Base-by-base conservation (phyloP, 2,797 vertebrate genomes). In the Acanthurus leucopareius region DNA sequence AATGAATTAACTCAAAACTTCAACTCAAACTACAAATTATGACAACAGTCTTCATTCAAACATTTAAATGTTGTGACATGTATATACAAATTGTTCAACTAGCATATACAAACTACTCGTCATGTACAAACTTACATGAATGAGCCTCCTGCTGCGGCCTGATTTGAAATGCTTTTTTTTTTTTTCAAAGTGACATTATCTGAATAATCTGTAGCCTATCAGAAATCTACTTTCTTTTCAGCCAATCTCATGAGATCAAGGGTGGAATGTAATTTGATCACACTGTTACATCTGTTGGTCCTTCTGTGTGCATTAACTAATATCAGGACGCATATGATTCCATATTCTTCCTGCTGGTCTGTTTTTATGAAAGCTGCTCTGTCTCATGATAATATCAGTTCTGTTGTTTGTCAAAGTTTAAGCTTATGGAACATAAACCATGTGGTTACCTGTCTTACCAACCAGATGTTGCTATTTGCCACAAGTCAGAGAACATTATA, bases 381-480 rank as follows among this genome's bases (percentile, higher is more conserved):
- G 40, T 44, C n/a, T 42, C 20, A 15, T 42, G 8, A 32, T 32
- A 32, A 2, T 32, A 32, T 32, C 17, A 45, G 10, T 22, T 22
- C 10, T 40, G 61, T 44, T 56, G 71, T 48, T 57, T 22, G 42
- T 64, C 52, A 56, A 25, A 57, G 49, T 58, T 3, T 32, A 38
- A 22, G 3, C 17, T 28, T n/a, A 15, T 35, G 15, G n/a, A 10
- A 40, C 44, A 19, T 57, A 19, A 44, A 44, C 19, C 45, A 14
- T 32, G 22, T 28, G 7, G 10, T 28, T 32, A 49, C 3, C 17
- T 44, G 9, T 42, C 17, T 1, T 32, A 32, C 28, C 28, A 32
- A 10, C 8, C 25, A 47, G 51, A 49, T 53, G 11, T 16, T 25
- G 25, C 16, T 22, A 10, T 68, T 47, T 16, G 38, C 48, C 48